Evolutionary conservation across 1,140 invertebrate species (phyloP), one percentile per base, ranked within the genome.

Genomic region (Lepidurus apus): DNA sequence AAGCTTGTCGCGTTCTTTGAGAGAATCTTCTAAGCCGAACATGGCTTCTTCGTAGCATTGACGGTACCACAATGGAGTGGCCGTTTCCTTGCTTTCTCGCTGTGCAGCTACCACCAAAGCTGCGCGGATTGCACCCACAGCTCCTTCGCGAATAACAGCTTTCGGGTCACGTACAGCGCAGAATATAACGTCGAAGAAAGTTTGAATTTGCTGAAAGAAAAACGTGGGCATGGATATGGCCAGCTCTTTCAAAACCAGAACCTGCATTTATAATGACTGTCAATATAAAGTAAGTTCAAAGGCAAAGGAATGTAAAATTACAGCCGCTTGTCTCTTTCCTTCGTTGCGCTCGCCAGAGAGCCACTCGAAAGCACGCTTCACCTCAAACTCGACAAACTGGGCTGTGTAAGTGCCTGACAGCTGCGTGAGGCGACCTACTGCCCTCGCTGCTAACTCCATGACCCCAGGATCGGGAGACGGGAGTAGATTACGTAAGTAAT

Each of bases 161-260:
- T 98, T 98, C 0, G 94, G 91, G 87, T 99, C 96, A 79, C 93
- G 90, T 43, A 98, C 90, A 3, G 95, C 95, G 82, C 93, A 93
- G 82, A 99, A 96, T 79, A 99, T 98, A 47, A 94, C 89, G 80
- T 98, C 96, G 85, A 99, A 99, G 85, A 99, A 99, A 74, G 92
- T 92, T 21, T 94, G 94, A 0, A 98, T 95, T 89, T 98, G 95
- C 86, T 98, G 96, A 84, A 98, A 99, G 85, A 99, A 99, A 85
- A 97, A 98, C 17, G 97, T 98, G 3, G 97, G 97, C 86, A 97
- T 95, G 13, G 94, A 94, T 21, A 96, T 91, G 11, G 98, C 98
- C 17, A 99, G 85, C 86, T 99, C 98, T 83, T 94, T 91, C 8
- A 98, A 85, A 11, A 99, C 91, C 34, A 99, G 87, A 4, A 98